A percentile compares a stretch with the other conserved stretches of the same genome.
These are phyloP conservation scores for Alexandromys oeconomus DNA, from an alignment of 2,797 vertebrate genomes.

Conservation along the genomic window DNA sequence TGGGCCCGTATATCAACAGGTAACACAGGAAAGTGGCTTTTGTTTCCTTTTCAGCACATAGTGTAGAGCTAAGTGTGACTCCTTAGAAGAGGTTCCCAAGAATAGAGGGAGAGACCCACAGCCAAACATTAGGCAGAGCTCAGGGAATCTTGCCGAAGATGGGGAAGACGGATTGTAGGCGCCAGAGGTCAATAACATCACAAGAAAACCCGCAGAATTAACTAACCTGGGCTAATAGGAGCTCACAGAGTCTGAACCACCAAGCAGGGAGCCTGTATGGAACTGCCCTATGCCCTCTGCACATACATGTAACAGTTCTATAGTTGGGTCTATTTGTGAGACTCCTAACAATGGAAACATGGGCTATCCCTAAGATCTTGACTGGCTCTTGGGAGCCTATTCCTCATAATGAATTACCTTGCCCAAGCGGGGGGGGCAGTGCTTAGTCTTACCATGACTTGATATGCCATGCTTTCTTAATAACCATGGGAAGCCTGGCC, in stretches of 20 bases:
- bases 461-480: neutral
- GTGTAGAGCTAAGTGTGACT: neutral
- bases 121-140: neutral
- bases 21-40: neutral
- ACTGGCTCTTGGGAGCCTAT: neutral
- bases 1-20: neutral
- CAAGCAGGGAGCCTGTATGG: neutral
- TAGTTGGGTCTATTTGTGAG: neutral
- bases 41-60: neutral
- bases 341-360: neutral
- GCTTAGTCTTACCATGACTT: neutral
- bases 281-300: neutral
- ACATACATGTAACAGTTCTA: neutral
- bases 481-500: neutral
- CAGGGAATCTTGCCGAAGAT: neutral
- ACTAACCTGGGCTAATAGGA: neutral
- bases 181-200: neutral
- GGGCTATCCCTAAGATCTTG: neutral
- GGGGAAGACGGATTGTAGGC: neutral
- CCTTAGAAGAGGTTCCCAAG: slow-evolving; percentile 49
- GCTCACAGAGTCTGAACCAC: neutral
- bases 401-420: neutral
- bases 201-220: neutral
- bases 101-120: neutral
- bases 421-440: neutral